Percentiles rank a stretch among this genome's conserved stretches.
Conservation (phyloP, 2,113 vertebrate genomes). For the Kryptolebias marmoratus region DNA sequence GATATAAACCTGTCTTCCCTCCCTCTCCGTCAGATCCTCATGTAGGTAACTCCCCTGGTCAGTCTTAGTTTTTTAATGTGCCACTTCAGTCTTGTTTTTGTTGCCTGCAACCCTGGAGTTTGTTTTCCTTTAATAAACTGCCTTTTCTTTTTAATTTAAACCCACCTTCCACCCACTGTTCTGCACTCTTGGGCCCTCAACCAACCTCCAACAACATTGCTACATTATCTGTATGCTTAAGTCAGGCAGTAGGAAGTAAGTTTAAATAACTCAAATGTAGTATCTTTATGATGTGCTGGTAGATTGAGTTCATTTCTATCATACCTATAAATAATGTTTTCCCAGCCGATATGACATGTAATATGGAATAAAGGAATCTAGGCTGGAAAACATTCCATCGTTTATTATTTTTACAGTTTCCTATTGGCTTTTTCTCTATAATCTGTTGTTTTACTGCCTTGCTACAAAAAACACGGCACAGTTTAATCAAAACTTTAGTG, state of each 20-base stretch:
- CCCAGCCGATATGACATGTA: neutral
- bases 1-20: too few relatives aligned
- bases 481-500: neutral
- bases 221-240: conserved; percentile 27
- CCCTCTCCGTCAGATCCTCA: too few relatives aligned
- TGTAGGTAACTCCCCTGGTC: too few relatives aligned
- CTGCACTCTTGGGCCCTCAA: too few relatives aligned
- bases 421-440: neutral
- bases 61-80: too few relatives aligned
- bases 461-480: too few relatives aligned
- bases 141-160: too few relatives aligned
- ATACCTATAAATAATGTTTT: neutral
- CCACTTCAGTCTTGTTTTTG: too few relatives aligned
- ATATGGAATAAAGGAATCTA: conserved; percentile 4
- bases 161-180: too few relatives aligned
- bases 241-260: conserved; percentile 18
- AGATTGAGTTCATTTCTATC: conserved; percentile 17
- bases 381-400: conserved; percentile 8
- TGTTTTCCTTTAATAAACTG: too few relatives aligned
- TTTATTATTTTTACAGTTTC: conserved; percentile 5
- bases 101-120: too few relatives aligned
- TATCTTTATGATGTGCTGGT: neutral
- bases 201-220: too few relatives aligned
- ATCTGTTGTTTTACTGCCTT: neutral
- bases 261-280: conserved; percentile 3